Base-by-base conservation (phyloP, 1,140 invertebrate genomes). In the Drosophila ananassae region DNA sequence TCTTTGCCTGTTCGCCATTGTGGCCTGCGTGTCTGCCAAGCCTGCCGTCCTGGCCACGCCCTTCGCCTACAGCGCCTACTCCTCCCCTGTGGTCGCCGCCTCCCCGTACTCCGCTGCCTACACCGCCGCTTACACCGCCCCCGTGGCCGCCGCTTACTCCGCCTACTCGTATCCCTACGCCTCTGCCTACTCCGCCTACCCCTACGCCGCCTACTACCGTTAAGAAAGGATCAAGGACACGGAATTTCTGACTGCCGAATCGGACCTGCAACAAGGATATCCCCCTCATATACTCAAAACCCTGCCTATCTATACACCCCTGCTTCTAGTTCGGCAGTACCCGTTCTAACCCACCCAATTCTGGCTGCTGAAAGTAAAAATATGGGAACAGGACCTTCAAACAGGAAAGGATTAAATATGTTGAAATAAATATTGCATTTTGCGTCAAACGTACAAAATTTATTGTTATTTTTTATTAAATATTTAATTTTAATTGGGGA, bases 21-120 rank as follows among this genome's bases (percentile, higher is more conserved):
- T 91, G 57, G 91, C 92, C 52, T 89, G 87, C 32, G 90, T 84
- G 13, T 79, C 89, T 46, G 81, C 90, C 61, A 92, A 92, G 66
- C 82, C 81, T 4, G 83, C 80, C 8, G 72, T 91, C 13, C 10
- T 90, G 22, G 90, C 90, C 6, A 55, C 87, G 8, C 80, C 89
- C 0, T 47, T 87, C 52, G 83, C 93, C 12, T 93, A 93, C 73
- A 93, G 92, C 61, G 91, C 93, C 21, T 93, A 93, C 79, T 87
- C 92, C 17, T 77, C 92, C 17, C 90, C 92, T 12, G 56, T 73
- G 32, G 68, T 87, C 58, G 77, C 68, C 6, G 90, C 87, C 47
- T 60, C 79, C n/a, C 78, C 90, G 17, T 90, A 91, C 77, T 75
- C 85, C 4, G 84, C 89, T 60, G 89, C 89, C 24, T 90, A 90